phyloP scores from a whole-genome alignment of 2,113 vertebrate genomes.

The Nycticebus coucang region DNA sequence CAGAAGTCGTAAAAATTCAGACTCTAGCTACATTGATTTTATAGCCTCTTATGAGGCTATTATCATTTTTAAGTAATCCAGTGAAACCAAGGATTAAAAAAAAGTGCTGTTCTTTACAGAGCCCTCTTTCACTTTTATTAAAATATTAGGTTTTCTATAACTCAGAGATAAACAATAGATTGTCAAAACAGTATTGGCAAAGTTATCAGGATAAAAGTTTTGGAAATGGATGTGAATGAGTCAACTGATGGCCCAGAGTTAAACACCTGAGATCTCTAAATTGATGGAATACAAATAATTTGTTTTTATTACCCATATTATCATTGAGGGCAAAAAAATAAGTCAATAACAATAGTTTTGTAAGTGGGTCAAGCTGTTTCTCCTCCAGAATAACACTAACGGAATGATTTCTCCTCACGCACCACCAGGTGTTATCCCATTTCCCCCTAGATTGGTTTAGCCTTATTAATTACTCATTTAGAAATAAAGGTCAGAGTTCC shows the following conservation, averaged over 20 bases:
- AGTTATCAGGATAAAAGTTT: background rate
- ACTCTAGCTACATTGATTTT: background rate
- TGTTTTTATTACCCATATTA: background rate
- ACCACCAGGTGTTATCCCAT: background rate
- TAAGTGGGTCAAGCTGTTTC: background rate
- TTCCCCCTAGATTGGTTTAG: background rate
- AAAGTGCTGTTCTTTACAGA: background rate
- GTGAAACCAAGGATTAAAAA: background rate
- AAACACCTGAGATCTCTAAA: background rate
- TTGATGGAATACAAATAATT: background rate
- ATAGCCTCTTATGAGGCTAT: background rate
- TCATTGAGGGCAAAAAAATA: background rate
- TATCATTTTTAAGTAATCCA: background rate
- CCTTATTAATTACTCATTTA: background rate
- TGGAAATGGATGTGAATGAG: background rate
- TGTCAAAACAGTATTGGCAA: background rate
- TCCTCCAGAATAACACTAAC: background rate
- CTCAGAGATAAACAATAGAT: background rate
- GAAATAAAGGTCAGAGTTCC: conserved; percentile 5
- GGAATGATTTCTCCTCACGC: background rate
- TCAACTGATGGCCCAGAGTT: background rate
- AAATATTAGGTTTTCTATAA: background rate
- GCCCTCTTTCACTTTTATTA: background rate
- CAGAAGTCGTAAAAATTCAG: background rate
- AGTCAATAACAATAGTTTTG: background rate